These are phyloP conservation scores for Sarcophaga subvicina DNA, from an alignment of 2,888 invertebrate genomes.

Conservation along the genomic window DNA sequence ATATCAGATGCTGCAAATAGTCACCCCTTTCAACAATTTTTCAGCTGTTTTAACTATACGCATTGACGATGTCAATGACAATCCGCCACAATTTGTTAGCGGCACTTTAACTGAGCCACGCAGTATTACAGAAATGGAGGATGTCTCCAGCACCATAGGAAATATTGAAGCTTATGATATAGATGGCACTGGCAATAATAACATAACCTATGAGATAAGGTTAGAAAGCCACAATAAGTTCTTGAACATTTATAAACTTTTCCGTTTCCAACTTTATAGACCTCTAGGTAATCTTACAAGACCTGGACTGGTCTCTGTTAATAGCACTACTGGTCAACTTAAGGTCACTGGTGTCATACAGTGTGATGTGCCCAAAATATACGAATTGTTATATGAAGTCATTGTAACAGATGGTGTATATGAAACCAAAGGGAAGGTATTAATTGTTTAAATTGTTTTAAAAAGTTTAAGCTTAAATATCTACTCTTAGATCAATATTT, in stretches of 20 bases:
- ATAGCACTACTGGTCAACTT: slow-evolving; percentile 83
- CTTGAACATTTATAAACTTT: slow-evolving; percentile 8
- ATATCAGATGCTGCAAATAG: too few relatives aligned
- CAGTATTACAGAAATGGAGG: slow-evolving; percentile 83
- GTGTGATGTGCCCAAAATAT: slow-evolving; percentile 83
- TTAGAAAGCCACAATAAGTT: slow-evolving; percentile 75
- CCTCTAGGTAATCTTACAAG: slow-evolving; percentile 76
- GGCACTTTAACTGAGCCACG: slow-evolving; percentile 81
- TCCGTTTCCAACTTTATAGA: slow-evolving; percentile 46
- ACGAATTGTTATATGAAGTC: slow-evolving; percentile 83
- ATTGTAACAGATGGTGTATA: slow-evolving; percentile 82
- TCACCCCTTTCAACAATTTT: slow-evolving; percentile 9
- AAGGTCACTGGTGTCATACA: slow-evolving; percentile 83
- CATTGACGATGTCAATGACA: slow-evolving; percentile 86
- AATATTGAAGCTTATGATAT: slow-evolving; percentile 84
- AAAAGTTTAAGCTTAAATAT: not conserved
- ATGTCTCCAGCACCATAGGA: slow-evolving; percentile 83
- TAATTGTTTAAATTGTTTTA: not conserved
- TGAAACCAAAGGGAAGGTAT: slow-evolving; percentile 81
- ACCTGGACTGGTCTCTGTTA: slow-evolving; percentile 82
- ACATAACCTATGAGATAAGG: slow-evolving; percentile 84
- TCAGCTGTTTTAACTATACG: slow-evolving; percentile 84
- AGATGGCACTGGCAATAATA: slow-evolving; percentile 85
- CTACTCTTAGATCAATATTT: slow-evolving; percentile 83
- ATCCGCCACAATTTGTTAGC: slow-evolving; percentile 83